Evolutionary conservation across 2,888 invertebrate genomes (phyloP).

Genomic region (Schrankia costaestrigalis): DNA sequence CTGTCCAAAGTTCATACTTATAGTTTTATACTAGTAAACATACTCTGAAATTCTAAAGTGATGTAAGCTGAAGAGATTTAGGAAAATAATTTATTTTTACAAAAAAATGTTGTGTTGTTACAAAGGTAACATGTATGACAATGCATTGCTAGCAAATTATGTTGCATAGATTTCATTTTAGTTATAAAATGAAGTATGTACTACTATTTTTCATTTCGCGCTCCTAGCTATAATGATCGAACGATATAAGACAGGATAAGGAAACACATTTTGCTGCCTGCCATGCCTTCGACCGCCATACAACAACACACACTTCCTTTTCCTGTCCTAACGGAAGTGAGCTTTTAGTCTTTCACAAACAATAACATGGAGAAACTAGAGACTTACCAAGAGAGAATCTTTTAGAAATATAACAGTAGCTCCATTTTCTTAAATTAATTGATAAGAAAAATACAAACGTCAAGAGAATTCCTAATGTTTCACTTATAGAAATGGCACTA

Average conservation of each 20-base stretch:
- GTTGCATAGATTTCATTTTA: background rate
- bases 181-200: background rate
- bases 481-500: slow-evolving; percentile 25
- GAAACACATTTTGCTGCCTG: slow-evolving; percentile 42
- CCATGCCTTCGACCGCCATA: slow-evolving; percentile 67
- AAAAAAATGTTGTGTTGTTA: no score
- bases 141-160: background rate
- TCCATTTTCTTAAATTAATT: slow-evolving; percentile 11
- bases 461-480: slow-evolving; percentile 33
- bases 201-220: slow-evolving; percentile 26
- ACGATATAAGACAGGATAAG: slow-evolving; percentile 59
- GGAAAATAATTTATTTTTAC: no score
- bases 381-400: slow-evolving; percentile 30
- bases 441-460: slow-evolving; percentile 33
- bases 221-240: slow-evolving; percentile 34
- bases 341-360: slow-evolving; percentile 13
- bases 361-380: slow-evolving; percentile 4
- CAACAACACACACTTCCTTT: slow-evolving; percentile 81
- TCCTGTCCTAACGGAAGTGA: slow-evolving; percentile 77
- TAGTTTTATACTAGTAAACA: no score
- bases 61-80: no score
- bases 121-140: no score
- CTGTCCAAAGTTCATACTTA: no score
- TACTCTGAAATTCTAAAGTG: no score
- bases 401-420: slow-evolving; percentile 8